Percentiles rank a stretch among this genome's conserved stretches.
These are phyloP conservation scores for Cecropterus lyciades DNA, from an alignment of 1,140 invertebrate species.

Conservation along the genomic window DNA sequence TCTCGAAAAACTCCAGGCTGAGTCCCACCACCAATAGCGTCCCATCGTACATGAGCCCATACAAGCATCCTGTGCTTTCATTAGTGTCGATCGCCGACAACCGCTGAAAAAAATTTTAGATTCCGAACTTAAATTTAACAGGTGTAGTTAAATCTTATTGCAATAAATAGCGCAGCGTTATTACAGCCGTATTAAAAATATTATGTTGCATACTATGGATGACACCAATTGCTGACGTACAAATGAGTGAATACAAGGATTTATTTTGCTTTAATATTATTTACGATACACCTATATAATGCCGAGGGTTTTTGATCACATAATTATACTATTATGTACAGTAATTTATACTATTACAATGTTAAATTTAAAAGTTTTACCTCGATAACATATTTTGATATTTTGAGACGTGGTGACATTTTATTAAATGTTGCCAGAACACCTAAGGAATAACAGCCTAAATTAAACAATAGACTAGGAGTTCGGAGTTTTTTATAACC, in stretches of 20 bases:
- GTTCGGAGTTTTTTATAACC: not conserved
- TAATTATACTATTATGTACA: no score
- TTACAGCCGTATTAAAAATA: not conserved
- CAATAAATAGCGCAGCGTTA: no score
- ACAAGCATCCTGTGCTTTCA: conserved; percentile 87
- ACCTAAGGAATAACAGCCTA: not conserved
- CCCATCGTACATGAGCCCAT: conserved; percentile 89
- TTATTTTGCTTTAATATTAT: not conserved
- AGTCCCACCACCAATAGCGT: conserved; percentile 88
- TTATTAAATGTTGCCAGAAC: conserved; percentile 68
- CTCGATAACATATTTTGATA: conserved; percentile 83
- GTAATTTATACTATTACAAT: not conserved
- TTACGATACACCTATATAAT: not conserved
- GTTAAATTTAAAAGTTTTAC: conserved; percentile 63
- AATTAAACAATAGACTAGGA: not conserved
- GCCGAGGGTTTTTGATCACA: no score
- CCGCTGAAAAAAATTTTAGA: conserved; percentile 64
- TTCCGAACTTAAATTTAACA: no score
- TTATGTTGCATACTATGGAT: conserved; percentile 5
- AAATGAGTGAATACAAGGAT: not conserved
- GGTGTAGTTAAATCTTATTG: no score
- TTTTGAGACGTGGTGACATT: conserved; percentile 85
- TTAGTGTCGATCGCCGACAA: conserved; percentile 78
- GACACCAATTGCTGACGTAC: conserved; percentile 22
- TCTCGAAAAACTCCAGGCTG: conserved; percentile 85